These are phyloP conservation scores for Eriosoma lanigerum DNA, from an alignment of 1,140 invertebrate genomes.

Conservation along the genomic window DNA sequence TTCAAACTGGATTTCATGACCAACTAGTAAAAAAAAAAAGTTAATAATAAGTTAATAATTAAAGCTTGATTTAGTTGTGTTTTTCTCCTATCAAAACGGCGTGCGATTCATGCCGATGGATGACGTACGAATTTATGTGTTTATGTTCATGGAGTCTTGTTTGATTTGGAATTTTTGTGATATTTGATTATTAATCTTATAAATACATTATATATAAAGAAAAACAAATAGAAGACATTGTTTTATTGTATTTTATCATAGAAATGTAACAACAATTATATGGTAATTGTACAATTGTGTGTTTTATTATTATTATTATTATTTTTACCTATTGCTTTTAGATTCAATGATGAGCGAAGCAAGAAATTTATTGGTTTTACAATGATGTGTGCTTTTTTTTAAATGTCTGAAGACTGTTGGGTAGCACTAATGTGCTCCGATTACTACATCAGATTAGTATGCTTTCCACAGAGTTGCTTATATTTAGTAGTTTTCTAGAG, in stretches of 20 bases:
- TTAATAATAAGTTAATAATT: background rate
- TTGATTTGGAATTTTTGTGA: constrained; percentile 51
- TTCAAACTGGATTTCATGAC: constrained; percentile 51
- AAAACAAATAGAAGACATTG: constrained; percentile 36
- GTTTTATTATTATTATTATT: background rate
- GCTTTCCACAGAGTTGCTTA: too few relatives aligned
- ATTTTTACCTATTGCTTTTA: too few relatives aligned
- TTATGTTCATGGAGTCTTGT: constrained; percentile 52
- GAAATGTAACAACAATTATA: constrained; percentile 43
- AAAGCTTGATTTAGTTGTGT: constrained; percentile 38
- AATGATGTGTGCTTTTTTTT: too few relatives aligned
- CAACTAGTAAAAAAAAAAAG: constrained; percentile 22
- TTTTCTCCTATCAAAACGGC: constrained; percentile 11
- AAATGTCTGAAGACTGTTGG: too few relatives aligned
- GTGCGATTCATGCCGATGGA: constrained; percentile 2
- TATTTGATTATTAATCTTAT: constrained; percentile 52
- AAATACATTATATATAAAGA: constrained; percentile 31
- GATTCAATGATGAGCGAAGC: too few relatives aligned
- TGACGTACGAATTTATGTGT: constrained; percentile 45
- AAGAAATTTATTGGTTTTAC: too few relatives aligned
- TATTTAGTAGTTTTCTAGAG: too few relatives aligned
- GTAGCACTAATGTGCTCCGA: too few relatives aligned
- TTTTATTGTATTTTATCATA: constrained; percentile 51
- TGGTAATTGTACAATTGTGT: constrained; percentile 43
- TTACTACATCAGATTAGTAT: too few relatives aligned